Evolutionary conservation across 2,113 vertebrate species (phyloP).

Genomic region (Verasper variegatus): DNA sequence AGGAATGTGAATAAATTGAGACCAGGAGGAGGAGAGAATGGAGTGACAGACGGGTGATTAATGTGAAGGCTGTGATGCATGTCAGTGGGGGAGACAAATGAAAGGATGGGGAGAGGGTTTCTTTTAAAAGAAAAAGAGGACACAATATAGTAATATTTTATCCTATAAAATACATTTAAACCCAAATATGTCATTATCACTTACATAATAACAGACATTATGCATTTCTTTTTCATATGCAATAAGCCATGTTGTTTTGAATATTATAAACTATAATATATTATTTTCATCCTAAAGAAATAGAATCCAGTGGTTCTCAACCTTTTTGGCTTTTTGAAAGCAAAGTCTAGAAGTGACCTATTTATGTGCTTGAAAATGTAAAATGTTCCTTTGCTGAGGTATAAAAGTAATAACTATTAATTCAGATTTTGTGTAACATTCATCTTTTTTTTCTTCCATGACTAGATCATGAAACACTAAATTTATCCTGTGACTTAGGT

Average conservation of each 20-base stretch:
- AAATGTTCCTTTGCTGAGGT: too few species aligned
- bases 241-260: too few species aligned
- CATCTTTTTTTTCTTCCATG: neutral
- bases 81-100: conserved; percentile 70
- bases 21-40: conserved; percentile 72
- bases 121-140: conserved; percentile 49
- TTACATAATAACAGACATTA: neutral
- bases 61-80: conserved; percentile 83
- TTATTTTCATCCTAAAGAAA: too few species aligned
- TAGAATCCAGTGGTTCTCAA: too few species aligned
- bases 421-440: neutral
- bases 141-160: conserved; percentile 17
- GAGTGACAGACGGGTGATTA: conserved; percentile 84
- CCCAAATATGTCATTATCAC: neutral
- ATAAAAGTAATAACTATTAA: neutral
- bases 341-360: neutral
- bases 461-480: neutral
- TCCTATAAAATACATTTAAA: conserved; percentile 1
- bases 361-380: neutral
- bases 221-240: too few species aligned
- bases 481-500: neutral
- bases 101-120: conserved; percentile 55
- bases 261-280: neutral
- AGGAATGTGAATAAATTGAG: conserved; percentile 84
- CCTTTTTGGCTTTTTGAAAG: too few species aligned